Base-by-base conservation (phyloP, 2,113 vertebrate species). In the Nothoprocta pentlandii region DNA sequence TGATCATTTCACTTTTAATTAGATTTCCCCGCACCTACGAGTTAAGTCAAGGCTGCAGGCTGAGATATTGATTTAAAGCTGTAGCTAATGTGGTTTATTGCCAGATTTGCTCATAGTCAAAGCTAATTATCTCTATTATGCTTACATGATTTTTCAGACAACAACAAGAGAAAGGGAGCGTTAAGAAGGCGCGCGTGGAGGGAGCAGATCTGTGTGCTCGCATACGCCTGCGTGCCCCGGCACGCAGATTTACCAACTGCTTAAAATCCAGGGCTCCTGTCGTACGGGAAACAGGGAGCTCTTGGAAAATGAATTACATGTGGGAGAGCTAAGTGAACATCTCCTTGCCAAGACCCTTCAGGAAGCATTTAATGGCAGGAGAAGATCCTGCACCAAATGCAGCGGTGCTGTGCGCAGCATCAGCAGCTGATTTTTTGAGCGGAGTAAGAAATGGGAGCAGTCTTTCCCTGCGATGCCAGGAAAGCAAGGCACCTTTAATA, bases 71-170 rank as follows among this genome's bases (percentile, higher is more conserved):
- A 97, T 96, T 98, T 97, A 96, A 97, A 94, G 80, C 94, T 97
- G 89, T 73, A 96, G 89, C 78, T 93, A 97, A 97, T 94, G 85
- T 96, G 80, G 76, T 97, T 97, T 95, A 97, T 75, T 97, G 94
- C 81, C 90, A 96, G 71, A 97, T 97, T 97, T 96, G 89, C 89
- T 98, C 95, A 95, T 74, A 96, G 89, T 96, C 78, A 94, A 77
- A 97, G 85, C 78, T 97, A 98, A 97, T 97, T 96, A 97, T 85
- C 86, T 90, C 93, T 95, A 96, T 96, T 96, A 96, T 80, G 93
- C 80, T 90, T 96, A 93, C 74, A 96, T 82, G 80, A 92, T 95
- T 95, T 95, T 95, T 92, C 51, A 85, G 93, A 90, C 80, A 92
- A 89, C 83, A 36, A 67, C 36, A 80, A 75, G 21, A 49, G 49